These are phyloP conservation scores for Luperina nickerlii DNA, from an alignment of 2,888 invertebrate genomes.

Conservation along the genomic window DNA sequence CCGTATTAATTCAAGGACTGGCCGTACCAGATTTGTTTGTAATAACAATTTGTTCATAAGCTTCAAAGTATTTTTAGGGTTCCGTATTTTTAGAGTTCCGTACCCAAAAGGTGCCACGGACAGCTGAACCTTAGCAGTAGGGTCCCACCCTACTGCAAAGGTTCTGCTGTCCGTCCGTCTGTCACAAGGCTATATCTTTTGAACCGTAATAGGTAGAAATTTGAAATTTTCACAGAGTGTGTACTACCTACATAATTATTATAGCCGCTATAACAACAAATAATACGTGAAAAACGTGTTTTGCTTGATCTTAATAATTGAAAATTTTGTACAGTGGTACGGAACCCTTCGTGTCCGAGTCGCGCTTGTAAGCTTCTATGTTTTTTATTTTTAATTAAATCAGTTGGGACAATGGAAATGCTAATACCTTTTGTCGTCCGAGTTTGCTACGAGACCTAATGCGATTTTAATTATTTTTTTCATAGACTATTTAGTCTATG, in stretches of 20 bases:
- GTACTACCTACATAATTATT: too few species aligned
- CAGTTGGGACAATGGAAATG: constrained; percentile 35
- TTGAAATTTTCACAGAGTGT: neutral
- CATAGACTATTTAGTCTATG: constrained; percentile 15
- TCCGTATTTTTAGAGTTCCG: neutral
- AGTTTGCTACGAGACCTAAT: constrained; percentile 40
- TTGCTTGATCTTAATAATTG: neutral
- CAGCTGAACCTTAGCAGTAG: too few species aligned
- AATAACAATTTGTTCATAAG: constrained; percentile 38
- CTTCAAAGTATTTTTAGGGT: neutral
- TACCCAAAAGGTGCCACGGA: neutral
- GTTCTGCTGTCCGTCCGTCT: too few species aligned
- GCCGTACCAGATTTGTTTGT: constrained; percentile 42
- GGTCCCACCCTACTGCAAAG: neutral
- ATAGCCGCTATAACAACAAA: neutral
- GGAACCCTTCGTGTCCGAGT: neutral
- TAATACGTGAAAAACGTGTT: neutral
- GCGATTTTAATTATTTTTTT: constrained; percentile 52
- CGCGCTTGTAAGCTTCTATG: neutral
- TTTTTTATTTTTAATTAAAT: constrained; percentile 51
- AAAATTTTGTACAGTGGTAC: neutral
- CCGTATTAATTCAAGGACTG: constrained; percentile 43
- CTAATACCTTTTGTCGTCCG: constrained; percentile 47
- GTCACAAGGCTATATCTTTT: neutral
- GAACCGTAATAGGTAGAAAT: neutral